Percentiles rank a stretch among this genome's conserved stretches.
Conservation (phyloP, 1,140 invertebrate species). For the Pseudomyrmex sp. region DNA sequence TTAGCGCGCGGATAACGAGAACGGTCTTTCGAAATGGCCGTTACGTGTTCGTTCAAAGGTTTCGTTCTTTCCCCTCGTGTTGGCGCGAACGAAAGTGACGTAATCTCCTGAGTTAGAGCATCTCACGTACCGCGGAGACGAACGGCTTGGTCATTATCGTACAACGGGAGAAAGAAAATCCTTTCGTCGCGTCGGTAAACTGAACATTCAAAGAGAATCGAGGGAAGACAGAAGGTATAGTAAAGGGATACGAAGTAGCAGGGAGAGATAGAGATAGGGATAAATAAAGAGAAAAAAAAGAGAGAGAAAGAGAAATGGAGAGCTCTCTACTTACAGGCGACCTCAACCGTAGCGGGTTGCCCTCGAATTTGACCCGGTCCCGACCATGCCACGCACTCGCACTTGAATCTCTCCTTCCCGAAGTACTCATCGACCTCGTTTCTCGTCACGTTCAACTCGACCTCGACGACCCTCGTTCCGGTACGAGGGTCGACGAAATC, state of each 20-base stretch:
- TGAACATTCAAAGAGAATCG: slow-evolving; percentile 51
- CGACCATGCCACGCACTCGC: slow-evolving; percentile 94
- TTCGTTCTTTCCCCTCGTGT: slow-evolving; percentile 16
- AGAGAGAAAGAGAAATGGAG: slow-evolving; percentile 25
- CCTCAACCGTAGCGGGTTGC: slow-evolving; percentile 92
- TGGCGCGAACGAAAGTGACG: slow-evolving; percentile 35
- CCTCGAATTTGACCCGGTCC: slow-evolving; percentile 91
- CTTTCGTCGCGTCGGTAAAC: slow-evolving; percentile 46
- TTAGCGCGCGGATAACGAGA: background rate
- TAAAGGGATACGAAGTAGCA: background rate
- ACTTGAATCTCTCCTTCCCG: slow-evolving; percentile 94
- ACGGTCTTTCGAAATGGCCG: background rate
- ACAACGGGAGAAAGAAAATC: slow-evolving; percentile 44
- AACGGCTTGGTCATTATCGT: slow-evolving; percentile 50
- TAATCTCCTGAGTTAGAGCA: slow-evolving; percentile 46
- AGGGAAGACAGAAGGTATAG: background rate
- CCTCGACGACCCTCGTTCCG: slow-evolving; percentile 93
- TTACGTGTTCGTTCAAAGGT: background rate
- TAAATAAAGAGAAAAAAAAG: background rate
- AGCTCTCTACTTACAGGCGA: slow-evolving; percentile 93
- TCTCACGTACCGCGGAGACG: slow-evolving; percentile 33
- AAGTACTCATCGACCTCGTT: slow-evolving; percentile 97
- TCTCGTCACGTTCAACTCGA: slow-evolving; percentile 94
- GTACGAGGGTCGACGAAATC: slow-evolving; percentile 94
- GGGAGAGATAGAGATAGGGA: background rate